A percentile compares a stretch with the other conserved stretches of the same genome.
Evolutionary conservation across 2,797 vertebrate genomes (phyloP).

Genomic region (Emys orbicularis): DNA sequence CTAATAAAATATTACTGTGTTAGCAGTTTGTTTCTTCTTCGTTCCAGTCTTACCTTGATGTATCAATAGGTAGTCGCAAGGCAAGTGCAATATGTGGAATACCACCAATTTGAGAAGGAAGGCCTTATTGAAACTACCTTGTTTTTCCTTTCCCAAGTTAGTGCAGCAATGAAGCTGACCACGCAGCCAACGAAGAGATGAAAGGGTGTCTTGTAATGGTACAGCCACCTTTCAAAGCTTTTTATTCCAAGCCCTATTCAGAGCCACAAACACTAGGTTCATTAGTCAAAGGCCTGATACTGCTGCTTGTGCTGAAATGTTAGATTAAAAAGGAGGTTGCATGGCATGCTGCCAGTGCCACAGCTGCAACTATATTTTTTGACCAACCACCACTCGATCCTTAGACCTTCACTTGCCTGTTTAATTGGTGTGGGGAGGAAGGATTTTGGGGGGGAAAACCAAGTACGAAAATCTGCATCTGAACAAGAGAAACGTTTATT

Average conservation of each 20-base stretch:
- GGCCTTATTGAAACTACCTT: not conserved
- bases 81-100: not conserved
- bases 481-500: not conserved
- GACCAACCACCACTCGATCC: not conserved
- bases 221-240: not conserved
- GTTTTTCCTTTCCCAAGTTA: not conserved
- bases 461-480: not conserved
- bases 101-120: not conserved
- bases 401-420: accelerated
- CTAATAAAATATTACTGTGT: no score
- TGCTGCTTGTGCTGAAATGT: constrained; percentile 71
- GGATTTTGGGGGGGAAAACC: not conserved
- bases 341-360: constrained; percentile 45
- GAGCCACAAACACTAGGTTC: not conserved
- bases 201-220: not conserved
- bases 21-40: not conserved
- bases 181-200: not conserved
- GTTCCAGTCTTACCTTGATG: not conserved
- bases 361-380: constrained; percentile 7
- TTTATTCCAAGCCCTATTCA: not conserved
- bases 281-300: not conserved
- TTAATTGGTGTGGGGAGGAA: not conserved
- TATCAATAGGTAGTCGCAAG: not conserved
- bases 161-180: not conserved
- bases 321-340: constrained; percentile 61